phyloP scores from a whole-genome alignment of 2,113 vertebrate species.

The Oryzias curvinotus region DNA sequence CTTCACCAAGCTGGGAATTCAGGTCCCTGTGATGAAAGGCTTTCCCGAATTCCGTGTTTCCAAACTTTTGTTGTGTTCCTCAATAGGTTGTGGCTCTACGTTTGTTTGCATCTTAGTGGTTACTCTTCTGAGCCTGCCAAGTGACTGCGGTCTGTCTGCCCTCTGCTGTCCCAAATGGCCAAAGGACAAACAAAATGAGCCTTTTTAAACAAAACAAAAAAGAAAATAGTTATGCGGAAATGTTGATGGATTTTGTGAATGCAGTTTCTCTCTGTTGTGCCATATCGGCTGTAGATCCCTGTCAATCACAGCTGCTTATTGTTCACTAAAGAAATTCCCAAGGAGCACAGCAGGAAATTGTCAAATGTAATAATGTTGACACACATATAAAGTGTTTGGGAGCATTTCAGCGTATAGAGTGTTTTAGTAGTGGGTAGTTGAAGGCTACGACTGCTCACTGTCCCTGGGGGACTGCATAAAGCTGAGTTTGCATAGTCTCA shows the following conservation, averaged over 20 bases:
- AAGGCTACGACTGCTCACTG: background rate
- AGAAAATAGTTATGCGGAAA: too few species aligned
- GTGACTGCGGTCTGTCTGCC: conserved; percentile 13
- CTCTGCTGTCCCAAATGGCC: conserved; percentile 32
- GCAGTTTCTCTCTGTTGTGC: too few species aligned
- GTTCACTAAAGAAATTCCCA: too few species aligned
- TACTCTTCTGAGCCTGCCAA: conserved; percentile 9
- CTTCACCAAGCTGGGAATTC: conserved; percentile 9
- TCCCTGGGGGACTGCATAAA: conserved; percentile 10
- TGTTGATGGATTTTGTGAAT: too few species aligned
- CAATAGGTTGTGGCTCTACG: background rate
- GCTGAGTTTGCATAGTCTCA: conserved; percentile 13
- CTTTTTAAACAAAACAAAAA: too few species aligned
- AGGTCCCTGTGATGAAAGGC: conserved; percentile 13
- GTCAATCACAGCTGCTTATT: too few species aligned
- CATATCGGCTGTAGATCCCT: too few species aligned
- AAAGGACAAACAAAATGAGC: too few species aligned
- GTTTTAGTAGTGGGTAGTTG: background rate
- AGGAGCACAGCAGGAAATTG: too few species aligned
- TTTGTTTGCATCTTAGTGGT: background rate
- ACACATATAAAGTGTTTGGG: too few species aligned
- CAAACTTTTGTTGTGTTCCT: conserved; percentile 12
- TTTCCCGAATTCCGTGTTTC: conserved; percentile 1
- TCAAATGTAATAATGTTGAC: too few species aligned
- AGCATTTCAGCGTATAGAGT: too few species aligned